phyloP scores from a whole-genome alignment of 2,797 vertebrate genomes.

The Eptatretus atami region DNA sequence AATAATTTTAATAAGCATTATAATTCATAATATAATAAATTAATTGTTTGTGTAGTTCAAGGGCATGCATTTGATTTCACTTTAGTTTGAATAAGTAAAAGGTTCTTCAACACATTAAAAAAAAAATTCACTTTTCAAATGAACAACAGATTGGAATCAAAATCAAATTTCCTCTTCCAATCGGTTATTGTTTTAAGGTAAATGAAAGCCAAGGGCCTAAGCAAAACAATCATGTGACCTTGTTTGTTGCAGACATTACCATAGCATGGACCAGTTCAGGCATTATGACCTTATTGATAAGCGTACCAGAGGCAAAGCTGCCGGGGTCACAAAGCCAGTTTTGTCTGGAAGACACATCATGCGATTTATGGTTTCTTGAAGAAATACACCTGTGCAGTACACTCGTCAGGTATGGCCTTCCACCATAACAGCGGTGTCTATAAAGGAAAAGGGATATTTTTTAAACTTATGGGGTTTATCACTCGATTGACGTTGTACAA shows the following conservation, averaged over 20 bases:
- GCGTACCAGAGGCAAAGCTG: constrained; percentile 38
- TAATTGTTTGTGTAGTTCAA: no score
- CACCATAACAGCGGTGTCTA: background rate
- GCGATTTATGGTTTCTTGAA: constrained; percentile 84
- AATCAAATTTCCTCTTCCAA: no score
- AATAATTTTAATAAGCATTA: no score
- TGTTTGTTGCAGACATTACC: constrained; percentile 35
- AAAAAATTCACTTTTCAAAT: no score
- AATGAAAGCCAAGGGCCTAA: no score
- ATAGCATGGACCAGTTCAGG: constrained; percentile 98
- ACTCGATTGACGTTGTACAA: no score
- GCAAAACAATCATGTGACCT: no score
- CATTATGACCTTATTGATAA: constrained; percentile 77
- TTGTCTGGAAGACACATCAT: constrained; percentile 85
- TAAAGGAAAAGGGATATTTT: no score
- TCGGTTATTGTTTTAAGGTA: no score
- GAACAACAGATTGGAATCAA: constrained; percentile 10
- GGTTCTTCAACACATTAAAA: constrained; percentile 1
- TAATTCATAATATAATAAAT: constrained; percentile 10
- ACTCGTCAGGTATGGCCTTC: constrained; percentile 38
- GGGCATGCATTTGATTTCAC: no score
- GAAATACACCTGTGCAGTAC: constrained; percentile 60
- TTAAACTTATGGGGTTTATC: no score
- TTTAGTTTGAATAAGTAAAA: constrained; percentile 10
- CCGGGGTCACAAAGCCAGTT: constrained; percentile 92